Percentiles rank a stretch among this genome's conserved stretches.
Conservation (phyloP, 2,888 invertebrate genomes). For the Polydrusus cervinus region DNA sequence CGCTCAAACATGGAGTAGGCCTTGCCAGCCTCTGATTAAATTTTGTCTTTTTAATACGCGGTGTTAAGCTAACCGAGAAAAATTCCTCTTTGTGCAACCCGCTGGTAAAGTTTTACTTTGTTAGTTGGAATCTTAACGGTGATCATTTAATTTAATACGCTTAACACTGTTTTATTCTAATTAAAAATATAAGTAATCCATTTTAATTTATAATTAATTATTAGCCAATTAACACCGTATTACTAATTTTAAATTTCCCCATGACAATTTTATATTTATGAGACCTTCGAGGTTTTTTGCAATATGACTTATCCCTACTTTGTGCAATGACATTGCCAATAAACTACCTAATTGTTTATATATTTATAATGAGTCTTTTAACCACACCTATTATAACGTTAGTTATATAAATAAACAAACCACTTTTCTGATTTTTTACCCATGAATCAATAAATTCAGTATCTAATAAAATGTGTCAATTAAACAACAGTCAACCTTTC, state of each 20-base stretch:
- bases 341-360: conserved; percentile 1
- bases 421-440: no score
- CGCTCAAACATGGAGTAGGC: no score
- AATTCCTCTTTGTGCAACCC: no score
- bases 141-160: no score
- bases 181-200: neutral
- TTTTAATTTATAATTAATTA: conserved; percentile 17
- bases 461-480: no score
- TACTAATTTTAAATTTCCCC: conserved; percentile 80
- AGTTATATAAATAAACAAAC: neutral
- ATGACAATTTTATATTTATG: conserved; percentile 13
- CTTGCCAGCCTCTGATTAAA: no score
- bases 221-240: conserved; percentile 18
- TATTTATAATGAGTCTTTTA: neutral
- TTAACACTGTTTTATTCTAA: conserved; percentile 2
- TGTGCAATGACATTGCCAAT: conserved; percentile 21
- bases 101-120: no score
- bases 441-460: no score
- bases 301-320: conserved; percentile 15
- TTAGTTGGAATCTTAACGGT: no score
- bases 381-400: neutral
- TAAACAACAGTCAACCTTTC: no score
- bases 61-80: no score
- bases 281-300: conserved; percentile 27
- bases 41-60: no score